Evolutionary conservation across 92 coral and sea anemone species (phyloP), one percentile per base, ranked within the genome.

Genomic region (Micromussa lordhowensis): DNA sequence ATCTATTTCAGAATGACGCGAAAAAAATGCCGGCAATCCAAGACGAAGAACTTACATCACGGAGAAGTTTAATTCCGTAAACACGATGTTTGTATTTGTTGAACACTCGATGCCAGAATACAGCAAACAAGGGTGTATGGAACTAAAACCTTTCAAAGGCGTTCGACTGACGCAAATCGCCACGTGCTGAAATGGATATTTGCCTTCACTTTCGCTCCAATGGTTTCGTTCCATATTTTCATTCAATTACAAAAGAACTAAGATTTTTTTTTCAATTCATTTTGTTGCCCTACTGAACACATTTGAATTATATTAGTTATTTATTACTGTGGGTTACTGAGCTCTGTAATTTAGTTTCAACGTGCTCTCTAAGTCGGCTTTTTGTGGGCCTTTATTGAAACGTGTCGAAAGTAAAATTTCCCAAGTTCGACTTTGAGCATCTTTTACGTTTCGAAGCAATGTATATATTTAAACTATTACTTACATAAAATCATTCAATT

Each of bases 1-100:
- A 11, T 58, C 28, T 84, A 28, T 82, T 84, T 57, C 81, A 84
- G 88, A 84, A 35, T 84, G 88, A 84, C 21, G 29, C 8, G 38
- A 44, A 44, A 32, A 38, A 24, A 38, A 15, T 10, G 11, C 66
- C 1, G 28, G 57, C 19, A 7, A 79, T 54, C 30, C 18, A 28
- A 68, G 3, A 1, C 61, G 61, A 51, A 4, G 22, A 49, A 32
- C 55, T 80, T 63, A 36, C 57, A 28, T 35, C 84, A 63, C 34
- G 71, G 21, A 26, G 0, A 18, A 57, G 10, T 81, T 81, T 2
- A 54, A 19, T 63, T n/a, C 35, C 71, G 18, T 28, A 2, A 58
- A 54, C 51, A 5, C 58, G 16, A 44, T 66, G 71, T 63, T 63
- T 63, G 69, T 59, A 14, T 24, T 55, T 18, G 17, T 3, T 78